A percentile compares a stretch with the other conserved stretches of the same genome.
phyloP scores from a whole-genome alignment of 2,888 invertebrate species.

The Meghimatium bilineatum region DNA sequence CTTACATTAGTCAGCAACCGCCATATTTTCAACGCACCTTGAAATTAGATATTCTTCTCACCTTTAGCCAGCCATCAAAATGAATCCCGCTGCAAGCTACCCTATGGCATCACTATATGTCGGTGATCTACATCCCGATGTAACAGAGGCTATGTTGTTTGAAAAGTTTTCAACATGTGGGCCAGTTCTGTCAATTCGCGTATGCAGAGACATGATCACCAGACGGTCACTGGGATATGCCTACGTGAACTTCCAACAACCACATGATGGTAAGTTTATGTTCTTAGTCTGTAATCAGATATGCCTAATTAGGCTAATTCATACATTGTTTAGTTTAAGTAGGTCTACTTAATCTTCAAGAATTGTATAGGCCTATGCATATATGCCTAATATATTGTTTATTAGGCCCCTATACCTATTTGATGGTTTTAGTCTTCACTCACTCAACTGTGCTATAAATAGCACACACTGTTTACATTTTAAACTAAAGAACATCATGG shows the following conservation, averaged over 20 bases:
- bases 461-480: too few relatives aligned
- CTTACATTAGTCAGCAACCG: conserved; percentile 8
- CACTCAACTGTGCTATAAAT: too few relatives aligned
- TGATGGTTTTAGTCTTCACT: too few relatives aligned
- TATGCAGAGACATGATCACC: conserved; percentile 98
- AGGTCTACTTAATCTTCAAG: too few relatives aligned
- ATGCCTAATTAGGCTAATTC: too few relatives aligned
- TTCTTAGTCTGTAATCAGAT: too few relatives aligned
- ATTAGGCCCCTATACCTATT: too few relatives aligned
- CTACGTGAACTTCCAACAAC: conserved; percentile 99
- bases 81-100: conserved; percentile 66
- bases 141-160: conserved; percentile 98
- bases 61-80: conserved; percentile 22
- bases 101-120: conserved; percentile 94
- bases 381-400: too few relatives aligned
- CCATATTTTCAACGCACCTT: conserved; percentile 38
- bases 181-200: conserved; percentile 98
- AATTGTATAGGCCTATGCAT: too few relatives aligned
- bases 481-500: too few relatives aligned
- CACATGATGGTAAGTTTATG: conserved; percentile 84
- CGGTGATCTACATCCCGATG: conserved; percentile 98
- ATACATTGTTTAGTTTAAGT: too few relatives aligned
- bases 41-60: background rate
- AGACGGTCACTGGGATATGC: conserved; percentile 99
- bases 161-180: conserved; percentile 99